These are phyloP conservation scores for Syndactyla subalaris DNA, from an alignment of 2,797 vertebrate species.

Conservation along the genomic window DNA sequence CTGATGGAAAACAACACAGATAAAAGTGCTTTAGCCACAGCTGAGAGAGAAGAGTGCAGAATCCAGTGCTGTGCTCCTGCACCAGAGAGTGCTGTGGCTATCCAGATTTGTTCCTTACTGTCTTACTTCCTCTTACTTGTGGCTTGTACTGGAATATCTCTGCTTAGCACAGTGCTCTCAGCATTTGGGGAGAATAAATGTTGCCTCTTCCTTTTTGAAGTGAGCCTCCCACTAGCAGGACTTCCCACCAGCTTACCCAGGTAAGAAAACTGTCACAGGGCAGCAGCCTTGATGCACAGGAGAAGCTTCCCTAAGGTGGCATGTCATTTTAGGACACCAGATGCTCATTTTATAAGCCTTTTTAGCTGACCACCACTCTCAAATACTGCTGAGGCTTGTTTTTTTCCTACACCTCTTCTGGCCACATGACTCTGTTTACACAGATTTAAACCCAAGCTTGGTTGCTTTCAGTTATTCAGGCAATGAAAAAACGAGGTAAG, in stretches of 20 bases:
- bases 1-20: neutral
- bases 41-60: neutral
- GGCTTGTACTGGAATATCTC: neutral
- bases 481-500: neutral
- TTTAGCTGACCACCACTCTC: neutral
- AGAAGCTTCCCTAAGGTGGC: neutral
- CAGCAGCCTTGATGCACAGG: rapidly evolving
- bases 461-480: neutral
- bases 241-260: neutral
- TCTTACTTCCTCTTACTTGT: neutral
- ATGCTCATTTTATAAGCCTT: neutral
- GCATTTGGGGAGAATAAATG: neutral
- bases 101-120: neutral
- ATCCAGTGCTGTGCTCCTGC: neutral
- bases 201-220: neutral
- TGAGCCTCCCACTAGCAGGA: neutral
- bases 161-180: neutral
- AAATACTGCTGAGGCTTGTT: neutral
- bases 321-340: neutral
- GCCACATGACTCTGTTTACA: neutral
- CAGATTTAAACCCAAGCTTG: neutral
- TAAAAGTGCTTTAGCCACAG: rapidly evolving
- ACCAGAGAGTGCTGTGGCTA: neutral
- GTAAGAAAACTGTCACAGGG: neutral
- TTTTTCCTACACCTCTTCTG: neutral